phyloP scores from a whole-genome alignment of 2,888 invertebrate genomes.

The Ectemnius lituratus region DNA sequence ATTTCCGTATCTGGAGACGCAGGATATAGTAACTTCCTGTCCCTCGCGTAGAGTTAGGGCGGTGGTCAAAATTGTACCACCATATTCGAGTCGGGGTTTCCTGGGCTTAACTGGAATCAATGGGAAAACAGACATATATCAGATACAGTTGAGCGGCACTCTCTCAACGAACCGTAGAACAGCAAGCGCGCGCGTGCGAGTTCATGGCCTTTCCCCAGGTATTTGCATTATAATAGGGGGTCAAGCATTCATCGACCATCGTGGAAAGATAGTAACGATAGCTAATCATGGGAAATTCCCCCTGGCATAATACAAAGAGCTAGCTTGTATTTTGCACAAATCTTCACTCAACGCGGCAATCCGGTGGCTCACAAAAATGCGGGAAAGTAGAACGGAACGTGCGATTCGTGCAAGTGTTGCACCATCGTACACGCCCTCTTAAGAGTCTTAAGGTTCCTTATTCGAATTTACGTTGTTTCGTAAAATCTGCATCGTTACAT shows the following conservation, averaged over 20 bases:
- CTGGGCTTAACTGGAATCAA: constrained; percentile 84
- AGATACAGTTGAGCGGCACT: too few relatives aligned
- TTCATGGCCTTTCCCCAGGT: too few relatives aligned
- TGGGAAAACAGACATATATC: neutral
- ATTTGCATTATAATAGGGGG: too few relatives aligned
- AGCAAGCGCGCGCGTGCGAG: too few relatives aligned
- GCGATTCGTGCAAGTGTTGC: constrained; percentile 35
- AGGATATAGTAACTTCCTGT: constrained; percentile 84
- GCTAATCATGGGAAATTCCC: too few relatives aligned
- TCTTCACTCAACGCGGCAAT: too few relatives aligned
- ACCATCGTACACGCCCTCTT: constrained; percentile 14
- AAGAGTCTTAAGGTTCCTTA: constrained; percentile 17
- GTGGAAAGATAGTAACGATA: too few relatives aligned
- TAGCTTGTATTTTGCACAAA: too few relatives aligned
- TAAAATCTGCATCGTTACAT: constrained; percentile 25
- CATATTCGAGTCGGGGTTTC: constrained; percentile 88
- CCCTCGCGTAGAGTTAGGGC: constrained; percentile 72
- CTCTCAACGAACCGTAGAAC: too few relatives aligned
- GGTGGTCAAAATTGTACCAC: constrained; percentile 81
- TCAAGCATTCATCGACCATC: too few relatives aligned
- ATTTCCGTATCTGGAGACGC: constrained; percentile 93
- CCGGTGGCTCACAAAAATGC: constrained; percentile 32
- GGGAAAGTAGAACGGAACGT: constrained; percentile 57
- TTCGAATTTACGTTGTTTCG: constrained; percentile 27
- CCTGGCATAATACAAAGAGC: neutral